These are phyloP conservation scores for Steatornis caripensis DNA, from an alignment of 2,113 vertebrate genomes.

Conservation along the genomic window DNA sequence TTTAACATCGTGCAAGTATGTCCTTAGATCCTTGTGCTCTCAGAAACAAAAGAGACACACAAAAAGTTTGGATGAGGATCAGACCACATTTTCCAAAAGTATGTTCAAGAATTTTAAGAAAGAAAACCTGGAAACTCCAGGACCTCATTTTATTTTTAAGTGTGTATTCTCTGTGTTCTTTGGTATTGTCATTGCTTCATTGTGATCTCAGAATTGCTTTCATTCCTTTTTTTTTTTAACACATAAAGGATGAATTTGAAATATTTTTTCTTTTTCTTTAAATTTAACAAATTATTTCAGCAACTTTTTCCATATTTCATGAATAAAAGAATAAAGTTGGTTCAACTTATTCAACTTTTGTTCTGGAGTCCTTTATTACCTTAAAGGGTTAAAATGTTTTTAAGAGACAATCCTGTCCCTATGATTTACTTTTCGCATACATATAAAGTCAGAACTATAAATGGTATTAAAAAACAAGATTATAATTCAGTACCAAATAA, in stretches of 20 bases:
- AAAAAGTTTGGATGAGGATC: neutral
- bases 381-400: neutral
- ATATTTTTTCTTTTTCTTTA: neutral
- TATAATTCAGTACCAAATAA: neutral
- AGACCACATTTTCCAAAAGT: neutral
- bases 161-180: neutral
- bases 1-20: neutral
- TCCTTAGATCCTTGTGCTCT: neutral
- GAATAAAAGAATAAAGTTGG: neutral
- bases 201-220: neutral
- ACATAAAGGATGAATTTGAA: neutral
- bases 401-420: neutral
- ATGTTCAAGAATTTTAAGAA: neutral
- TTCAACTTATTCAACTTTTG: neutral
- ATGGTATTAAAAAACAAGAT: neutral
- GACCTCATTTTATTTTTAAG: neutral
- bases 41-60: neutral
- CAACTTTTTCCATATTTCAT: neutral
- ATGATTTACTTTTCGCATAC: neutral
- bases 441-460: neutral
- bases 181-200: neutral
- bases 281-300: neutral
- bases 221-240: neutral
- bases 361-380: neutral
- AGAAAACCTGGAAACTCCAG: neutral